Evolutionary conservation across 2,113 vertebrate species (phyloP), one percentile per base, ranked within the genome.

Genomic region (Corythornis madagascariensis): DNA sequence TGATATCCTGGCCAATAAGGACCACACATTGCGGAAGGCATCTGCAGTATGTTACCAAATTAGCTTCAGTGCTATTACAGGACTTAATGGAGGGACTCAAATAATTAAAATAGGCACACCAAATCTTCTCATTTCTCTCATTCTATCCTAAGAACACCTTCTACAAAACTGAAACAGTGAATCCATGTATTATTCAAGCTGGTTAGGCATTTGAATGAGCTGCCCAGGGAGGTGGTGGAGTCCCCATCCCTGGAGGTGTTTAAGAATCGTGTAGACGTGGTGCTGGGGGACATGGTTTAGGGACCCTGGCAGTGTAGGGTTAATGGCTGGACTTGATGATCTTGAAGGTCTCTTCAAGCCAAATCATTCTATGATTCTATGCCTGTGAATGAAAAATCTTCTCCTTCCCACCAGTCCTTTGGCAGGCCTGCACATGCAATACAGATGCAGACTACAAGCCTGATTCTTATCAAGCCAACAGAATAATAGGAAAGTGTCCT

Each of bases 71-170:
- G 24, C 31, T 78, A 38, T 15, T 6, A 48, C 14, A 56, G 24
- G 4, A 61, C 21, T 20, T 38, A 42, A 45, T 25, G 10, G 22
- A 86, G 18, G 7, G 8, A 79, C 16, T 64, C 64, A 69, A 69
- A 42, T 61, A 6, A 25, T 20, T 43, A 45, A 10, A 45, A 45
- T 7, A 66, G 9, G 29, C 29, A 45, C 63, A n/a, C 16, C 42
- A 65, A 45, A 38, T 8, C 21, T 42, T 60, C 20, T 40, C 20
- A 16, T 56, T 87, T 59, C 60, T 6, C 17, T 79, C 25, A 26
- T n/a, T 45, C 24, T 12, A 21, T 14, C 1, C 0, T 10, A 75
- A 89, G 0, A 12, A 74, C 11, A 60, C 15, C 10, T 55, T 26
- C n/a, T 25, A 55, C 28, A 74, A 52, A 55, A 28, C 5, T 13